Evolutionary conservation across 2,797 vertebrate genomes (phyloP).

Genomic region (Morelia viridis): DNA sequence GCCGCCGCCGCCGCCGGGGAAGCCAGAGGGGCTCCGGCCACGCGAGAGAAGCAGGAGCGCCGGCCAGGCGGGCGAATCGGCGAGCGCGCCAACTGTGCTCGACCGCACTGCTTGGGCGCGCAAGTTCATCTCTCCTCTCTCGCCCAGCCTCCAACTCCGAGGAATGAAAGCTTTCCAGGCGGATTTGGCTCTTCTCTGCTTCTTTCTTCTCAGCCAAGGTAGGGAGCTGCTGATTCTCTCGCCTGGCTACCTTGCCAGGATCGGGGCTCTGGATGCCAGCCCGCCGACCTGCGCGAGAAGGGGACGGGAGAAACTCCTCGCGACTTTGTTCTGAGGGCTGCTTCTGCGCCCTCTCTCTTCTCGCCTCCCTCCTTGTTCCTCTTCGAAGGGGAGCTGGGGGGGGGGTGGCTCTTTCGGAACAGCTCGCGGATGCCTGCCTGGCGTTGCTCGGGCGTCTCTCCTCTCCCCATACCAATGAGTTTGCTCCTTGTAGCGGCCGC

Average conservation of each 20-base stretch:
- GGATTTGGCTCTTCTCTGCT: conserved; percentile 69
- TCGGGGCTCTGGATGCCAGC: neutral
- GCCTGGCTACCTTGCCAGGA: neutral
- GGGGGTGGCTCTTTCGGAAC: neutral
- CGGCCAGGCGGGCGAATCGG: neutral
- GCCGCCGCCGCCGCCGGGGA: neutral
- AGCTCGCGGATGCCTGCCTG: neutral
- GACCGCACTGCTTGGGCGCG: neutral
- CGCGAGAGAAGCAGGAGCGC: too few relatives aligned
- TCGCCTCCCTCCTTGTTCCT: too few relatives aligned
- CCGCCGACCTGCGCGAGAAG: neutral
- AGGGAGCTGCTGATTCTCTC: conserved; percentile 41
- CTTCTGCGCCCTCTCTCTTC: neutral
- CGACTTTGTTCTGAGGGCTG: neutral
- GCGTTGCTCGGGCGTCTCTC: neutral
- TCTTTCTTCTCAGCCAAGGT: conserved; percentile 75
- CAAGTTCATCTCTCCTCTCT: conserved; percentile 52
- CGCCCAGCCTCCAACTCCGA: conserved; percentile 51
- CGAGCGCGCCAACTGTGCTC: neutral
- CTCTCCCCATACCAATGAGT: neutral
- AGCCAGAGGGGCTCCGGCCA: conserved; percentile 26
- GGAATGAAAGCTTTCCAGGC: conserved; percentile 76
- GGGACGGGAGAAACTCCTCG: neutral
- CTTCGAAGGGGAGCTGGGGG: neutral
- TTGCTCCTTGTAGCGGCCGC: neutral